phyloP scores from a whole-genome alignment of 1,140 invertebrate genomes.

The Zophobas atratus region DNA sequence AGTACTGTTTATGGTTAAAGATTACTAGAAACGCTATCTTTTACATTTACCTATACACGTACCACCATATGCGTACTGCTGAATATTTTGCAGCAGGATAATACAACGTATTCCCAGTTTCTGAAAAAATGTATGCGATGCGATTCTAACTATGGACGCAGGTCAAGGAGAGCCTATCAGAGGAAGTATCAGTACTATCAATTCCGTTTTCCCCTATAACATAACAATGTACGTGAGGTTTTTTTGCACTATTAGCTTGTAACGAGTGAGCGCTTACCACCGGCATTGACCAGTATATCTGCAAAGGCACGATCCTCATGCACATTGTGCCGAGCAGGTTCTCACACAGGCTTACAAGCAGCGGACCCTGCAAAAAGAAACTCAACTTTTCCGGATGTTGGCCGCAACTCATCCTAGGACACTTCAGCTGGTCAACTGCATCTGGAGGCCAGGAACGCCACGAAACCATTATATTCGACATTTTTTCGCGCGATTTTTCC shows the following conservation, averaged over 20 bases:
- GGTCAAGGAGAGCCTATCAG: constrained; percentile 36
- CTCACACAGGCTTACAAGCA: constrained; percentile 56
- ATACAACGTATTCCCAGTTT: background rate
- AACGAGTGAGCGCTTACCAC: constrained; percentile 60
- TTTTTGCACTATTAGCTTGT: constrained; percentile 57
- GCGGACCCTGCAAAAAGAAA: constrained; percentile 36
- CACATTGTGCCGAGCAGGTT: constrained; percentile 59
- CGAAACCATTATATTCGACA: constrained; percentile 48
- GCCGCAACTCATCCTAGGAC: constrained; percentile 5
- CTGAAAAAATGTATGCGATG: background rate
- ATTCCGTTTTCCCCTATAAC: constrained; percentile 48
- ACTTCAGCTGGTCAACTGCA: constrained; percentile 36
- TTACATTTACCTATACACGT: too few species aligned
- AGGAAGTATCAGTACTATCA: constrained; percentile 44
- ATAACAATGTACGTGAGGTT: constrained; percentile 50
- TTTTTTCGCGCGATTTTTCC: constrained; percentile 31
- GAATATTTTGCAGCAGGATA: too few species aligned
- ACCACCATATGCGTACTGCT: too few species aligned
- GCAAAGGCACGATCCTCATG: constrained; percentile 55
- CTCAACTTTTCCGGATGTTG: constrained; percentile 19
- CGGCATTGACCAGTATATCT: constrained; percentile 63
- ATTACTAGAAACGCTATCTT: too few species aligned
- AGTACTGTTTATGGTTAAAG: too few species aligned
- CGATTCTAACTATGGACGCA: background rate
- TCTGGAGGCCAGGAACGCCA: constrained; percentile 31